Base-by-base conservation (phyloP, 2,113 vertebrate genomes). In the Tachycineta bicolor region DNA sequence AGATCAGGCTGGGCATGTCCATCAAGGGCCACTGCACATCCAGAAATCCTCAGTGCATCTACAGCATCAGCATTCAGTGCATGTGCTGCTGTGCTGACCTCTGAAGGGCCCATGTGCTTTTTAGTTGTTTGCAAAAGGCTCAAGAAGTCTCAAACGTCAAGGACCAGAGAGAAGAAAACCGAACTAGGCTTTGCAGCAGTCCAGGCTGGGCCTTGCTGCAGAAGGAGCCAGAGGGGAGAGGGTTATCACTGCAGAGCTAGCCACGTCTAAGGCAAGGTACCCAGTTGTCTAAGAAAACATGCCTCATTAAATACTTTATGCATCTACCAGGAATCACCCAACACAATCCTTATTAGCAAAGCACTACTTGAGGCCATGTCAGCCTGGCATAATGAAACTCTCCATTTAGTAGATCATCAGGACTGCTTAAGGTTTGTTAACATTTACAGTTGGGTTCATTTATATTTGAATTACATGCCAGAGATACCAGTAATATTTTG, bases 401-500 rank as follows among this genome's bases (percentile, higher is more conserved):
- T 95, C 58, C 34, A 86, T 80, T 80, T 93, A 90, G 65, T 33
- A 78, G 85, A 37, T 89, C 87, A 89, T 70, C 78, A 95, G 56
- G 87, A 77, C 69, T 94, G 75, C 87, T 93, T 89, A 83, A 96
- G 43, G 16, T 95, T 92, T 83, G 33, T 74, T 96, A 94, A 77
- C 75, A 81, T 94, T 97, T 86, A 93, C 34, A 79, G 43, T 41
- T 89, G 49, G 82, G 58, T 86, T 92, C 18, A 88, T 91, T 92
- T 94, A 93, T 88, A 87, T 90, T 93, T 96, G 67, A 96, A 88
- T 92, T 90, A 62, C 6, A 3, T 93, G 86, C 88, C 94, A 87
- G 76, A 88, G 79, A 93, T 96, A 89, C 79, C 83, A 81, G 60
- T 81, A 96, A 87, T 93, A 94, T 96, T 93, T 95, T 87, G 62